These are phyloP conservation scores for Goniozus legneri DNA, from an alignment of 1,140 invertebrate genomes.

Conservation along the genomic window DNA sequence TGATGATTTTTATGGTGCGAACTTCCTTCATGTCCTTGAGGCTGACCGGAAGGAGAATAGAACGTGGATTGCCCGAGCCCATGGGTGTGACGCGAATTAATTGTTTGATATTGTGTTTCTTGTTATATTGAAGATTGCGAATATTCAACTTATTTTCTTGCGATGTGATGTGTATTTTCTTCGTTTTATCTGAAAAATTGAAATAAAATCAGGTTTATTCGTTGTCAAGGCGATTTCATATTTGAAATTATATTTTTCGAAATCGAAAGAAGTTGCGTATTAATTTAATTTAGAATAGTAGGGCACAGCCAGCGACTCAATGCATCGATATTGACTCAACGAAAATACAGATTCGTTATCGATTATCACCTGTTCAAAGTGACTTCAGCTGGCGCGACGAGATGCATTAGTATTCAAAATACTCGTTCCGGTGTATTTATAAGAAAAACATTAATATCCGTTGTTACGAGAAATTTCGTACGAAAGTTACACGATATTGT, in stretches of 20 bases:
- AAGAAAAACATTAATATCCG: too few species aligned
- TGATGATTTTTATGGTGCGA: conserved; percentile 70
- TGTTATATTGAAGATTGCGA: conserved; percentile 33
- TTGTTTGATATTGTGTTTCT: conserved; percentile 39
- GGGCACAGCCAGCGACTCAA: too few species aligned
- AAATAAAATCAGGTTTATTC: neutral
- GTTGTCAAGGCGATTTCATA: neutral
- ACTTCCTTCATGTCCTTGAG: conserved; percentile 67
- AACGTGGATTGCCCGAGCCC: conserved; percentile 57
- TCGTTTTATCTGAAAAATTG: conserved; percentile 11
- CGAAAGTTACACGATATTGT: too few species aligned
- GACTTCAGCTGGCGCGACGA: too few species aligned
- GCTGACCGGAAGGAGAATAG: conserved; percentile 66
- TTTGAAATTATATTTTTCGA: neutral
- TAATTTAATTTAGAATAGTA: too few species aligned
- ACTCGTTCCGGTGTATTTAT: too few species aligned
- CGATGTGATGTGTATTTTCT: conserved; percentile 1
- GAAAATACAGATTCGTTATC: too few species aligned
- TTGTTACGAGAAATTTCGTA: too few species aligned
- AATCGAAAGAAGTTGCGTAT: too few species aligned
- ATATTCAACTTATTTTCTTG: conserved; percentile 32
- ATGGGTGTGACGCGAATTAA: conserved; percentile 45
- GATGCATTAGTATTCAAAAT: too few species aligned
- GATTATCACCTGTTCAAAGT: too few species aligned
- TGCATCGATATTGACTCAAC: too few species aligned